Percentiles rank a stretch among this genome's conserved stretches.
Evolutionary conservation across 2,797 vertebrate species (phyloP).

Genomic region (Pangasius macronema): DNA sequence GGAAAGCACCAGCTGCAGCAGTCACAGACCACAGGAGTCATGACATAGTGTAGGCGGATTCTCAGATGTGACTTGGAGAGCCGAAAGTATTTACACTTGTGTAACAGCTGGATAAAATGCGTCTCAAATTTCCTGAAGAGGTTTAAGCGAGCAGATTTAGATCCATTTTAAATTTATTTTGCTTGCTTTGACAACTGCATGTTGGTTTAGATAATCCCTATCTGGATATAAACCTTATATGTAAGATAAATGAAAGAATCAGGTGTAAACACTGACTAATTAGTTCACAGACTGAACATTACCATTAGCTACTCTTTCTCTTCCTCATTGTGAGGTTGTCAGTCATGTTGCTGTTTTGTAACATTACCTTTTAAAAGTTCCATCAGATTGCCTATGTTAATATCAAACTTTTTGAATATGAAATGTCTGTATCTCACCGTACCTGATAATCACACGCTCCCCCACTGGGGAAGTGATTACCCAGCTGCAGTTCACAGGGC

Average conservation of each 20-base stretch:
- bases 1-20: neutral
- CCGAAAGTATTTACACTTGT: neutral
- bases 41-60: neutral
- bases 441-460: slow-evolving; percentile 81
- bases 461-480: slow-evolving; percentile 72
- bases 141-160: neutral
- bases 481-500: slow-evolving; percentile 77
- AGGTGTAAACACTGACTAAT: neutral
- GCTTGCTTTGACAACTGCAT: neutral
- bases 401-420: neutral
- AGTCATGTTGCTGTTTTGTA: neutral
- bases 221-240: neutral
- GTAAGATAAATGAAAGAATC: neutral
- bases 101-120: neutral
- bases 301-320: neutral
- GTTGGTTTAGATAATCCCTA: neutral
- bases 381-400: neutral
- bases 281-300: neutral
- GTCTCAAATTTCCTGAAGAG: neutral
- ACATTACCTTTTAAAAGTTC: neutral
- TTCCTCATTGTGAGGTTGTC: neutral
- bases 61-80: neutral
- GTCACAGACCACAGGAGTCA: neutral
- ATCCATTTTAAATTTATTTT: neutral
- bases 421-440: neutral